Base-by-base conservation (phyloP, 1,140 invertebrate genomes). In the Ephestia elutella region DNA sequence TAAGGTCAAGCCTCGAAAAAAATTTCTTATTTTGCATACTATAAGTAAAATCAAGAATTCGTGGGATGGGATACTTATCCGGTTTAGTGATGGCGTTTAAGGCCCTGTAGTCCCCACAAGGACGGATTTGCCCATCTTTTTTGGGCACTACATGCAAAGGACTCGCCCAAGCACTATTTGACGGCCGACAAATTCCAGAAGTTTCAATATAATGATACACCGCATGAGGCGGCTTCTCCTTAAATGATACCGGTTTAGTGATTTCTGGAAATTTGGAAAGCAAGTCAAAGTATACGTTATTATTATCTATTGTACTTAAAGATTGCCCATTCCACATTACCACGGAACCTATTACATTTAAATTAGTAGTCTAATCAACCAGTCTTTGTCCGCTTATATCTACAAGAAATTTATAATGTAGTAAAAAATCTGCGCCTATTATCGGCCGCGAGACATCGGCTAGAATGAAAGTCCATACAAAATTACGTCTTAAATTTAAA, bases 121-220 rank as follows among this genome's bases (percentile, higher is more conserved):
- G 25, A 18, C 18, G 48, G 8, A 20, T 18, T 49, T 56, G 17
- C 11, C 35, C 35, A 9, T 56, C 18, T 8, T 56, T 56, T 21
- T 56, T 38, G 13, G 35, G 18, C 18, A 56, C 54, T 0, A 56
- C 35, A 48, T 56, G 54, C 18, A 56, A 19, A 18, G 54, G 54
- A 19, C 54, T 56, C 2, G 54, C 21, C 54, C 54, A 56, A 8
- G 32, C 17, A n/a, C 35, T 21, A 11, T 38, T 48, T 2, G 54
- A 56, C 11, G 54, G 54, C 32, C 30, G 1, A 54, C 28, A 54
- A 3, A 54, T 54, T n/a, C 53, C 53, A n/a, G n/a, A n/a, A 2
- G 54, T 56, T 15, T 56, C 54, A 20, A 56, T 56, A 21, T 56
- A 18, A 48, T 56, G 32, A 9, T 20, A 44, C 2, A 56, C 54